Conservation (phyloP, 2,113 vertebrate genomes). For the Marmota monax region DNA sequence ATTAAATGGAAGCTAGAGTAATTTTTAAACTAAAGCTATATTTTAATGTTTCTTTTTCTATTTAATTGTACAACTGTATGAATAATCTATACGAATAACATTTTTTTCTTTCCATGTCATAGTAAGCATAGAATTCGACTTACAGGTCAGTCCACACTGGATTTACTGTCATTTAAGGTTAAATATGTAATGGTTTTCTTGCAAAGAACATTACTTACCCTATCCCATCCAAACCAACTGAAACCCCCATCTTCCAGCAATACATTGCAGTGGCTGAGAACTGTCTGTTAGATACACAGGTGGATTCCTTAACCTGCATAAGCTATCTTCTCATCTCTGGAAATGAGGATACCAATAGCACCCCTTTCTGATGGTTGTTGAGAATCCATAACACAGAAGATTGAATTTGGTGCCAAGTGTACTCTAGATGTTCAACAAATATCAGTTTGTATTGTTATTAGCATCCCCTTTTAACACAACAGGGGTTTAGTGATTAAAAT, state of each 20-base stretch:
- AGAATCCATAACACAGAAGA: not conserved
- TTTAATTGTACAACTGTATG: constrained; percentile 50
- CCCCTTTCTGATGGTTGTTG: not conserved
- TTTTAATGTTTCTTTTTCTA: constrained; percentile 55
- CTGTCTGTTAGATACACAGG: not conserved
- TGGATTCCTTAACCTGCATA: not conserved
- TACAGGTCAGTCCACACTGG: not conserved
- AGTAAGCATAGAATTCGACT: not conserved
- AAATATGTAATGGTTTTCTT: constrained; percentile 35
- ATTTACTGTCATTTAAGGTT: not conserved
- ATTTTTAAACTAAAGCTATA: constrained; percentile 68
- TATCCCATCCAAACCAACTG: not conserved
- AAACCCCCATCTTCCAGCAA: not conserved
- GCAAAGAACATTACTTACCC: not conserved
- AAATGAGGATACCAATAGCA: not conserved
- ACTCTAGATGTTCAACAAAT: not conserved
- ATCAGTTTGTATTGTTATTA: not conserved
- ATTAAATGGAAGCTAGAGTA: constrained; percentile 58
- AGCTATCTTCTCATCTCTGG: not conserved
- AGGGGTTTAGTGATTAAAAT: constrained; percentile 47
- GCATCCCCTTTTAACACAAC: not conserved
- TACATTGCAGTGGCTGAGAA: not conserved
- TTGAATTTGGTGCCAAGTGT: not conserved
- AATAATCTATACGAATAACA: constrained; percentile 2
- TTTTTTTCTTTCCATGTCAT: constrained; percentile 40